Base-by-base conservation (phyloP, 2,888 invertebrate genomes). In the Itoplectis maculator region DNA sequence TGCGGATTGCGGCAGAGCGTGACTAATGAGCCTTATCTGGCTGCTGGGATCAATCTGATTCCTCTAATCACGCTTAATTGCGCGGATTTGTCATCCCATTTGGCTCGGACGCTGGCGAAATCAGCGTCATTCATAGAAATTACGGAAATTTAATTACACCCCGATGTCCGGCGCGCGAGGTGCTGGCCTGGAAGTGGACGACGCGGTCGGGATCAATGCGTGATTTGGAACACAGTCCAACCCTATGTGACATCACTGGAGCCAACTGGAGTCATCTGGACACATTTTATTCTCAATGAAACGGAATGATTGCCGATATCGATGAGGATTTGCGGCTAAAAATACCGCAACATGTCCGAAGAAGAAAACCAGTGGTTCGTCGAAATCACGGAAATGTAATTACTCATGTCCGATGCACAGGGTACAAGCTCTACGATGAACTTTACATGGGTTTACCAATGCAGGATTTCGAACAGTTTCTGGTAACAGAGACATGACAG, bases 81-180 rank as follows among this genome's bases (percentile, higher is more conserved):
- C 45, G 56, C 65, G 65, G 49, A 81, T 76, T 45, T 54, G 72
- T 76, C 63, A 18, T 63, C 9, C 11, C n/a, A 11, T 47, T 68
- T 40, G 59, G 23, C 45, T 15, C n/a, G 56, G 18, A 0, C 18
- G 18, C 51, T 13, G n/a, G 8, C 9, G 8, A 59, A 59, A 0
- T 15, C 59, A 37, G 37, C 15, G n/a, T 37, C 1, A 59, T 15
- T 59, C 15, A n/a, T 37, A 37, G 35, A 8, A n/a, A 59, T 35
- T 37, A 59, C 2, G 15, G 40, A 23, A 54, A 54, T 23, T 54
- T 5, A 3, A 56, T 68, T 18, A 68, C 35, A 11, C 11, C n/a
- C 35, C 3, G 2, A 35, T 29, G 15, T 66, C 6, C 7, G 56
- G 35, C 0, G 56, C n/a, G 29, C 13, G n/a, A 29, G 13, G 0